Percentiles rank a stretch among this genome's conserved stretches.
Evolutionary conservation across 2,888 invertebrate genomes (phyloP).

Genomic region (Stratiomys singularior): DNA sequence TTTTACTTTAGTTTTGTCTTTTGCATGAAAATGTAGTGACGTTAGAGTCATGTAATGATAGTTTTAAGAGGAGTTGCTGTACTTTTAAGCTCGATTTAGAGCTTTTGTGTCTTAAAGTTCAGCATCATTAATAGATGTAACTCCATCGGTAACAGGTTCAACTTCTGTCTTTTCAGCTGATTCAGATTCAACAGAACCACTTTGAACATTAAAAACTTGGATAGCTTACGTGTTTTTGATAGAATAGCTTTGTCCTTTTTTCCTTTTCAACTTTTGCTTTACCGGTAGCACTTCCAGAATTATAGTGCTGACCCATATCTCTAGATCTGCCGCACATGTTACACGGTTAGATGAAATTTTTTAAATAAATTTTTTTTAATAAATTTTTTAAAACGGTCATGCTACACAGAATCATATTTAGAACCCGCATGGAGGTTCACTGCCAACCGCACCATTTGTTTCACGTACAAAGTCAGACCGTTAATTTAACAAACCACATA

Average conservation of each 20-base stretch:
- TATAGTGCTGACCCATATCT: no score
- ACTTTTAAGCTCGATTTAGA: not conserved
- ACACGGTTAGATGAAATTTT: no score
- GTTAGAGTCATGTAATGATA: not conserved
- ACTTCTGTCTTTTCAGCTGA: not conserved
- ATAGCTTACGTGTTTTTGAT: not conserved
- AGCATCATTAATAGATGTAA: not conserved
- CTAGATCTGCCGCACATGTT: no score
- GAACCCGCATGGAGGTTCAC: no score
- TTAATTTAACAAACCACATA: no score
- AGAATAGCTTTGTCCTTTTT: slow-evolving; percentile 2
- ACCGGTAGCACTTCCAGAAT: no score
- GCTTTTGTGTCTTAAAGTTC: not conserved
- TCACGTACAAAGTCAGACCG: no score
- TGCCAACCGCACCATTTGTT: no score
- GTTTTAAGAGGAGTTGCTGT: slow-evolving; percentile 11
- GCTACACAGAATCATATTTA: no score
- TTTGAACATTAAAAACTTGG: slow-evolving; percentile 8
- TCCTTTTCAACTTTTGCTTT: no score
- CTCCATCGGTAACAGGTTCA: not conserved
- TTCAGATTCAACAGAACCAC: not conserved
- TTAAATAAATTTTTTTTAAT: no score
- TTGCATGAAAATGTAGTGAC: not conserved
- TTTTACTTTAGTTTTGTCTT: slow-evolving; percentile 14
- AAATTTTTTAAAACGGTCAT: no score